Evolutionary conservation across 2,797 vertebrate species (phyloP).

Genomic region (Rhynchotus rufescens): DNA sequence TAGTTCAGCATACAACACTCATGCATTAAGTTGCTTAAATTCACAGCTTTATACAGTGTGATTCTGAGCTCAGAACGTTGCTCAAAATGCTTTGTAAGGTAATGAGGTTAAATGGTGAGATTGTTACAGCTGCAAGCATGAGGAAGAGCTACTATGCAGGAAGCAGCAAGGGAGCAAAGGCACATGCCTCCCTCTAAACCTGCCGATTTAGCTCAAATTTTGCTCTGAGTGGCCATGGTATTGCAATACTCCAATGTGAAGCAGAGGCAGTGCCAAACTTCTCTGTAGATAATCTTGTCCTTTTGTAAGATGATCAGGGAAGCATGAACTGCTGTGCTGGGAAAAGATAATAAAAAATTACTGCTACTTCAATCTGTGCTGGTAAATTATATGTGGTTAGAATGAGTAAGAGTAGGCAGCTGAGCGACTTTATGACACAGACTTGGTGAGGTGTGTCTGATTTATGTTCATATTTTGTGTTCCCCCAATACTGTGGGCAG

Average conservation of each 20-base stretch:
- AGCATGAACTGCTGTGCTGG: not conserved
- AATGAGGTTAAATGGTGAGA: not conserved
- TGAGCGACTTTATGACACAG: not conserved
- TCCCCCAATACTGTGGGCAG: not conserved
- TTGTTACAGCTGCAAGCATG: not conserved
- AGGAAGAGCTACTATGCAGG: not conserved
- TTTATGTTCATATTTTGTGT: not conserved
- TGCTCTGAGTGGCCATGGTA: not conserved
- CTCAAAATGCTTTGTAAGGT: not conserved
- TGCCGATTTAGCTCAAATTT: not conserved
- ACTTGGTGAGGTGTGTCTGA: not conserved
- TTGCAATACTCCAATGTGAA: not conserved
- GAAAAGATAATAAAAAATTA: not conserved
- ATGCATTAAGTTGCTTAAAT: not conserved
- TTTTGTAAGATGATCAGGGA: not conserved
- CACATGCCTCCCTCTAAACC: not conserved
- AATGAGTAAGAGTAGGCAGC: not conserved
- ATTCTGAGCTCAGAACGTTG: not conserved
- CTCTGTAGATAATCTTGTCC: not conserved
- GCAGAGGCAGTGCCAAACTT: not conserved
- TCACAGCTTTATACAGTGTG: not conserved
- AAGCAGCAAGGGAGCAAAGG: not conserved
- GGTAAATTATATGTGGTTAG: not conserved
- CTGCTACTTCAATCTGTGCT: not conserved
- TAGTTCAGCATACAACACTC: not conserved